Evolutionary conservation across 2,797 vertebrate genomes (phyloP), one percentile per base, ranked within the genome.

Genomic region (Esox lucius): DNA sequence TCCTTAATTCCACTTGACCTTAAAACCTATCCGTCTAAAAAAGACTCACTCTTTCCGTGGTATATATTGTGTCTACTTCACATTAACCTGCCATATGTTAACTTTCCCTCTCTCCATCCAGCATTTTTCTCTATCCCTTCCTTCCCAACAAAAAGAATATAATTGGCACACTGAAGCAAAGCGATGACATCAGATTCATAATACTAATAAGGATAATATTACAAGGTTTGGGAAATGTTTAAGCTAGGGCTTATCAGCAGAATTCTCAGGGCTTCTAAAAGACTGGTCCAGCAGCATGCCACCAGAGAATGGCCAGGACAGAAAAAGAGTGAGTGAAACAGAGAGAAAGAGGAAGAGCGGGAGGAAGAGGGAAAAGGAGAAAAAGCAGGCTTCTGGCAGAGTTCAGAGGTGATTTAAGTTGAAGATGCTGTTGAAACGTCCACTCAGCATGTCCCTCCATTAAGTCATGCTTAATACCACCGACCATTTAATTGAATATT

Each of bases 201-300:
- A 81, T 79, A 80, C 72, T 77, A 78, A 77, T 81, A 79, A 83
- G 80, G 77, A 77, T 78, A 75, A 80, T 78, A 76, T 81, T 75
- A 77, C 71, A 80, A 76, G 75, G 68, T 75, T 80, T 64, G 72
- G 77, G 74, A 76, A 80, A 78, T 81, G 73, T 80, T 81, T 74
- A 3, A 85, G 83, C 77, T 81, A 74, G 68, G 19, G 77, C 86
- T 87, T 87, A 86, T 90, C 85, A 81, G 81, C 71, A 64, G 28
- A 64, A 87, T 92, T 93, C 90, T 90, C 88, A 92, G 88, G 90
- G 87, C 84, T 84, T 79, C 81, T 87, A 71, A 77, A 77, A 84
- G 84, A 84, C 81, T 86, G 80, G 24, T 78, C 71, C 22, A 24
- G 80, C 79, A 82, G 59, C 64, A 53, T 74, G 78, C 71, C 82